These are phyloP conservation scores for Drosophila bipectinata DNA, from an alignment of 1,140 invertebrate genomes.

Conservation along the genomic window DNA sequence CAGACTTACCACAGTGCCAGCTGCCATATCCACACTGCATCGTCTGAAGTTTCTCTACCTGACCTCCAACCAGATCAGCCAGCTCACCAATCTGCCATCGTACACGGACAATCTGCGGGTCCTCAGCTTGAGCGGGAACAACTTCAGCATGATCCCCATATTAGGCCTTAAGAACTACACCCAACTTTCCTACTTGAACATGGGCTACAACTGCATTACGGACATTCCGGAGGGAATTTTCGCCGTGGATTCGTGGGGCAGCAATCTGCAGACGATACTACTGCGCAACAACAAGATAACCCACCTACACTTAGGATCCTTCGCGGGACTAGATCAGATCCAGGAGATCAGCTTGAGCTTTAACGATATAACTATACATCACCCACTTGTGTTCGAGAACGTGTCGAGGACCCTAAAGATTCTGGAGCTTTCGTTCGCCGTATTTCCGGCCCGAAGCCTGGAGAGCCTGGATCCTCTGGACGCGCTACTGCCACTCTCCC, in stretches of 20 bases:
- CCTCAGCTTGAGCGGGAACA: constrained; percentile 92
- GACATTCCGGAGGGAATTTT: constrained; percentile 91
- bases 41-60: constrained; percentile 92
- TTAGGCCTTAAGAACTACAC: constrained; percentile 88
- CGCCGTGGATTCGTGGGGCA: constrained; percentile 88
- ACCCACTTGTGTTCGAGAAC: constrained; percentile 90
- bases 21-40: constrained; percentile 87
- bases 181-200: constrained; percentile 91
- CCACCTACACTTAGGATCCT: constrained; percentile 89
- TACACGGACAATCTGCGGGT: constrained; percentile 87
- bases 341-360: constrained; percentile 95
- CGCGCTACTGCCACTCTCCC: constrained; percentile 88
- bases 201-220: constrained; percentile 93
- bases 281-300: constrained; percentile 93
- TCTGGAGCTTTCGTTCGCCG: constrained; percentile 93
- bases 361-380: constrained; percentile 92
- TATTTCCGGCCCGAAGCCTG: constrained; percentile 88
- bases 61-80: constrained; percentile 90
- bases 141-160: constrained; percentile 89
- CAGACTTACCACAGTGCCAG: constrained; percentile 88
- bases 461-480: constrained; percentile 87
- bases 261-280: constrained; percentile 91
- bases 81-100: constrained; percentile 84
- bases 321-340: constrained; percentile 88
- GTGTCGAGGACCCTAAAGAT: constrained; percentile 90